A percentile compares a stretch with the other conserved stretches of the same genome.
phyloP scores from a whole-genome alignment of 2,797 vertebrate species.

The Hylomyscus alleni region DNA sequence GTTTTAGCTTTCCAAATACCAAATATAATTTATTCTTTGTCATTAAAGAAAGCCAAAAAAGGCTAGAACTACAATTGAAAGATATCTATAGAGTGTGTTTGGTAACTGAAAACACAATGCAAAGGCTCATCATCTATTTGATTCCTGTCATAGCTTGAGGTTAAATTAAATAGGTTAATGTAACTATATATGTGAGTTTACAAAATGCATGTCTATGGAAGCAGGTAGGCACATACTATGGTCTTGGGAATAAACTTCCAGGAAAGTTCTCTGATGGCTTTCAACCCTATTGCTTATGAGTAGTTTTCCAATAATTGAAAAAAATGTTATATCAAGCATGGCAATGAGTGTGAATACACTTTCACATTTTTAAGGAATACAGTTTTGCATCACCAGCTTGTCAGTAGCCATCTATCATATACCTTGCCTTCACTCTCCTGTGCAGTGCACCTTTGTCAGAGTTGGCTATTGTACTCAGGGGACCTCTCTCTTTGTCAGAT shows the following conservation, averaged over 20 bases:
- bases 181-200: not conserved
- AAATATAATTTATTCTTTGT: not conserved
- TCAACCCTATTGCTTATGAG: not conserved
- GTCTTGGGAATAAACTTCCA: not conserved
- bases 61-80: not conserved
- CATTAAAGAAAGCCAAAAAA: not conserved
- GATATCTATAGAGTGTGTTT: not conserved
- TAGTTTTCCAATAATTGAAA: slow-evolving; percentile 6
- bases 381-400: not conserved
- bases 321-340: not conserved
- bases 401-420: not conserved
- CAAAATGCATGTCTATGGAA: not conserved
- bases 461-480: not conserved
- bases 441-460: not conserved
- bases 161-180: not conserved
- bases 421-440: not conserved
- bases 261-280: not conserved
- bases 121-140: not conserved
- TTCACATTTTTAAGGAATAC: not conserved
- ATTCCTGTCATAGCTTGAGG: not conserved
- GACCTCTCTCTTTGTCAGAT: not conserved
- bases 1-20: not conserved
- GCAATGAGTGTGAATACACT: not conserved
- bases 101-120: not conserved
- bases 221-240: no score